Evolutionary conservation across 2,797 vertebrate genomes (phyloP).

Genomic region (Pipistrellus nathusii): DNA sequence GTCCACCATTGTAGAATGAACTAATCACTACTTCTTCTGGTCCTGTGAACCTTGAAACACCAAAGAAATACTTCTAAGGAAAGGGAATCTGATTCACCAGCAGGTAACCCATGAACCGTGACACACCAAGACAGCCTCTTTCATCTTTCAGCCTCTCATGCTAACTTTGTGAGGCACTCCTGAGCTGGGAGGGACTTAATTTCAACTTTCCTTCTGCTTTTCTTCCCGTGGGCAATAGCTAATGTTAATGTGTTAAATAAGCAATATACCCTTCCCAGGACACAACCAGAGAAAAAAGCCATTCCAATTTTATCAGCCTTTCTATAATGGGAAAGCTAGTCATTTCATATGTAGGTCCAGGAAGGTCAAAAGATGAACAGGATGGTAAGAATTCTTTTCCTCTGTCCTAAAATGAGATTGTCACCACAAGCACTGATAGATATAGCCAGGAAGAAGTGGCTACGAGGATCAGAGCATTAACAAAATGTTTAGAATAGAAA

Average conservation of each 20-base stretch:
- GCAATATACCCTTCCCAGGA: constrained; percentile 49
- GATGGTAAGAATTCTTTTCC: constrained; percentile 51
- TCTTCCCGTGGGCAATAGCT: constrained; percentile 64
- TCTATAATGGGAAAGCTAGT: not conserved
- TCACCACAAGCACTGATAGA: not conserved
- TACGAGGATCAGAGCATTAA: constrained; percentile 31
- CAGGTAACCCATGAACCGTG: constrained; percentile 44
- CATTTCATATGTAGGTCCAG: not conserved
- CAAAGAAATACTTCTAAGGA: constrained; percentile 69
- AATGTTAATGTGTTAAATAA: constrained; percentile 73
- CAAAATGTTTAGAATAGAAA: constrained; percentile 53
- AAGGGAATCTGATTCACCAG: constrained; percentile 62
- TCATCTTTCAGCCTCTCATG: constrained; percentile 73
- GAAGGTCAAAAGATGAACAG: constrained; percentile 50
- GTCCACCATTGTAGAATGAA: not conserved
- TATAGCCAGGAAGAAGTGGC: not conserved
- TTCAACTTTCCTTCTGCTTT: constrained; percentile 67
- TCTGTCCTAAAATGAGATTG: constrained; percentile 19
- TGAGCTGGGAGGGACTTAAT: constrained; percentile 65
- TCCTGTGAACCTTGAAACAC: constrained; percentile 67
- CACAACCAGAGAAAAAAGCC: not conserved
- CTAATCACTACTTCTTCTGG: constrained; percentile 61
- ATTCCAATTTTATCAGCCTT: constrained; percentile 55
- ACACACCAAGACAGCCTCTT: constrained; percentile 75
- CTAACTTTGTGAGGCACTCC: constrained; percentile 60